Evolutionary conservation across 37 sponge, comb jelly and placozoan species (phyloP), one percentile per base, ranked within the genome.

Genomic region (Hexactinellida sp.): DNA sequence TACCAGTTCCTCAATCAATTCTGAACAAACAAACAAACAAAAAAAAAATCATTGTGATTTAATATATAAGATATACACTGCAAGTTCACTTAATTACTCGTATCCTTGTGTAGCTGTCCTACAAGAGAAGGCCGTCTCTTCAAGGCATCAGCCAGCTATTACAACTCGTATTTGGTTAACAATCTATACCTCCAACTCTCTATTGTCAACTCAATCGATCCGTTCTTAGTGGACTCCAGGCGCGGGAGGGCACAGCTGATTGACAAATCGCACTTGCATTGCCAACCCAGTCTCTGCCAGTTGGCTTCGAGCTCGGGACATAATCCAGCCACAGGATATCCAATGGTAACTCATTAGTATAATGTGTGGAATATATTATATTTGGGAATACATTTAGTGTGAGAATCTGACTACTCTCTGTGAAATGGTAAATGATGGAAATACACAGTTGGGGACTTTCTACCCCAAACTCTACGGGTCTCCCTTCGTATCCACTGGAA

Each of bases 101-200:
- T n/a, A n/a, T n/a, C n/a, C n/a, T n/a, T n/a, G n/a, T n/a, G n/a
- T 63, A 63, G 76, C 34, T 63, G 76, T 63, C 76, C 76, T 63
- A 63, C 76, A 23, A 23, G 76, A 63, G 76, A 63, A 63, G 76
- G 76, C 28, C 76, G 34, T n/a, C 34, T 63, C 32, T 63, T 63
- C 76, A n/a, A 63, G 34, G 5, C 13, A 32, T 25, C 76, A n/a
- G 76, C 76, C 34, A 63, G 76, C 21, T 63, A 10, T 28, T 25
- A 25, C 21, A 63, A 63, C 13, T 63, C 76, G 3, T 63, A 63
- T 63, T 23, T 63, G 3, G 5, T n/a, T 32, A n/a, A 63, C 28
- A 23, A 63, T 7, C 34, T 63, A 7, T 10, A 3, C 13, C 76
- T 63, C 3, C 28, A 63, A n/a, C 76, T 63, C 28, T 63, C 76